phyloP scores from a whole-genome alignment of 2,113 vertebrate species.

The Pongo abelii region DNA sequence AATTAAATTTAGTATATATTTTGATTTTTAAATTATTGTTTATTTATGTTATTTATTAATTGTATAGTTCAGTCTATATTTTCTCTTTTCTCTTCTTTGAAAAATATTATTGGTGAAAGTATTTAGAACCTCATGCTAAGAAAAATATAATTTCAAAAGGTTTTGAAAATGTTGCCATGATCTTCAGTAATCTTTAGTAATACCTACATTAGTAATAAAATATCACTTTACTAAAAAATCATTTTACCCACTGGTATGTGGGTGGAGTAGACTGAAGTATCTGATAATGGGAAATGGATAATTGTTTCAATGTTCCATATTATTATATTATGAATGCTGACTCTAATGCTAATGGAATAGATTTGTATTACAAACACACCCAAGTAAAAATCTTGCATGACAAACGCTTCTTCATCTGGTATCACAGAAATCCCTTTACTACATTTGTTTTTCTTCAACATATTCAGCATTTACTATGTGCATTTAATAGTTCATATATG shows the following conservation, averaged over 20 bases:
- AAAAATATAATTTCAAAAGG: conserved; percentile 19
- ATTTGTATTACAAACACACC: not conserved
- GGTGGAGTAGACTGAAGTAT: not conserved
- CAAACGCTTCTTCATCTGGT: not conserved
- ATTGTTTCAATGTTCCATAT: conserved; percentile 15
- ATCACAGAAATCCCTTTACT: not conserved
- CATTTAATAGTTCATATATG: not conserved
- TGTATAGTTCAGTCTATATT: not conserved
- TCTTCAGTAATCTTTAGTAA: conserved; percentile 4
- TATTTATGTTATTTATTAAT: not conserved
- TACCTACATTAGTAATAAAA: not conserved
- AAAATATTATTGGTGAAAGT: not conserved
- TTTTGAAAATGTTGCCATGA: not conserved
- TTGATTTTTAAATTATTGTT: not conserved
- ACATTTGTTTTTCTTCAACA: not conserved
- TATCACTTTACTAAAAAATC: conserved; percentile 10
- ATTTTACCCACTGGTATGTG: conserved; percentile 1
- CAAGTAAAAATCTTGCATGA: not conserved
- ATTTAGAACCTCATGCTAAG: not conserved
- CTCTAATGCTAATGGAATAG: not conserved
- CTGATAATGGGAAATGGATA: conserved; percentile 26
- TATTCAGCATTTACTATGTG: not conserved
- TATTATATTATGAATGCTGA: not conserved
- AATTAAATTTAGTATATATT: not conserved
- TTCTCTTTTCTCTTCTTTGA: not conserved